Evolutionary conservation across 2,113 vertebrate species (phyloP).

Genomic region (Silurus asotus): DNA sequence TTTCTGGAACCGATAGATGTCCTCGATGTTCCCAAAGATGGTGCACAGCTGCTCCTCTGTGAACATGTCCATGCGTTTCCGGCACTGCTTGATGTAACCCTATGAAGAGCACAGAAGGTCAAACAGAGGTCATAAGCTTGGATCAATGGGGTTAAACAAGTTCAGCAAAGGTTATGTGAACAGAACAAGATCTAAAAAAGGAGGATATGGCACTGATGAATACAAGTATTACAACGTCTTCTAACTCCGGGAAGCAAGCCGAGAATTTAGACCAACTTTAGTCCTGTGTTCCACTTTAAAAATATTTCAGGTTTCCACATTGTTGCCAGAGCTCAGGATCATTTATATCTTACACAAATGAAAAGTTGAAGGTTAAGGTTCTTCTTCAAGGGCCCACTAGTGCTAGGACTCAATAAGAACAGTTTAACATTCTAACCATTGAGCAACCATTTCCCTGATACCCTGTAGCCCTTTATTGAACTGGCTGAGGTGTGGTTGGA

Average conservation of each 20-base stretch:
- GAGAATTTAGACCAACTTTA: not conserved
- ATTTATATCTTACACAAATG: too few relatives aligned
- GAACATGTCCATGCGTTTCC: slow-evolving; percentile 93
- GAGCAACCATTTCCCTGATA: too few relatives aligned
- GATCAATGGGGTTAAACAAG: not conserved
- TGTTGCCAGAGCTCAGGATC: not conserved
- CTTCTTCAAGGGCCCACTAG: too few relatives aligned
- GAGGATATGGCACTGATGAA: not conserved
- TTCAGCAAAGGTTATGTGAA: not conserved
- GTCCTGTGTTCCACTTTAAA: not conserved
- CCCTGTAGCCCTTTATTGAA: not conserved
- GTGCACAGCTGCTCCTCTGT: slow-evolving; percentile 89
- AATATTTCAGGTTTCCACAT: not conserved
- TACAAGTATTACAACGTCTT: not conserved
- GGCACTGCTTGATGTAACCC: slow-evolving; percentile 96
- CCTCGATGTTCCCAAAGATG: slow-evolving; percentile 94
- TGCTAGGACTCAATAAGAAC: too few relatives aligned
- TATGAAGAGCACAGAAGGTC: slow-evolving; percentile 52
- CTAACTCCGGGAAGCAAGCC: too few relatives aligned
- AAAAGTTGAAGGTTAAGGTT: too few relatives aligned
- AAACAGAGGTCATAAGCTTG: slow-evolving; percentile 2
- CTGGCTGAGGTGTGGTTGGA: not conserved
- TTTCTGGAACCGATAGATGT: slow-evolving; percentile 95
- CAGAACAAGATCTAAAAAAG: not conserved
- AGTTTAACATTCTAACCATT: too few relatives aligned